Evolutionary conservation across 2,113 vertebrate species (phyloP).

Genomic region (Gulo gulo): DNA sequence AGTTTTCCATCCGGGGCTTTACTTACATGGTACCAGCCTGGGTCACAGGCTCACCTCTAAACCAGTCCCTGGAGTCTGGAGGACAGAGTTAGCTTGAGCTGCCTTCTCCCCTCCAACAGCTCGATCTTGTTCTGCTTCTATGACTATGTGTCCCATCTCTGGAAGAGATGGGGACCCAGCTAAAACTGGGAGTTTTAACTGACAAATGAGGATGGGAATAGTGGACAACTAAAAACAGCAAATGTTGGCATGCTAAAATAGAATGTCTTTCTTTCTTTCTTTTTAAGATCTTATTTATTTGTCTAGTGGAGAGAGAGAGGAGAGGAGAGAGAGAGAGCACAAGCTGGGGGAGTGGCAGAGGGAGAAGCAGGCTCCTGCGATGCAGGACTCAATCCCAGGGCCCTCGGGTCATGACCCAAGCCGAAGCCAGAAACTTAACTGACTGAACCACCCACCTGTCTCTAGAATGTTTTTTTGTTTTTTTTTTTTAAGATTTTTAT

Average conservation of each 20-base stretch:
- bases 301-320: too few species aligned
- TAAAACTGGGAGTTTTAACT: background rate
- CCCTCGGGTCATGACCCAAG: too few species aligned
- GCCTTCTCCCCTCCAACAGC: accelerated
- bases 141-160: background rate
- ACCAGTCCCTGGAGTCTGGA: background rate
- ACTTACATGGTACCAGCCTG: background rate
- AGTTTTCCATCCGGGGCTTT: background rate
- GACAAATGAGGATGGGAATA: background rate
- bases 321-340: background rate
- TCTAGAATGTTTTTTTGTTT: background rate
- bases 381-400: too few species aligned
- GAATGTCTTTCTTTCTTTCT: background rate
- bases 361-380: too few species aligned
- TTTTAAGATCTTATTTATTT: too few species aligned
- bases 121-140: background rate
- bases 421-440: too few species aligned
- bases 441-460: too few species aligned
- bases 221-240: background rate
- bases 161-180: background rate
- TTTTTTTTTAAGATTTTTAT: background rate
- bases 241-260: background rate
- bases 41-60: background rate
- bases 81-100: background rate
- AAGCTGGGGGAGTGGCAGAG: too few species aligned